Conservation (phyloP, 1,140 invertebrate genomes). For the Saccostrea cuccullata region DNA sequence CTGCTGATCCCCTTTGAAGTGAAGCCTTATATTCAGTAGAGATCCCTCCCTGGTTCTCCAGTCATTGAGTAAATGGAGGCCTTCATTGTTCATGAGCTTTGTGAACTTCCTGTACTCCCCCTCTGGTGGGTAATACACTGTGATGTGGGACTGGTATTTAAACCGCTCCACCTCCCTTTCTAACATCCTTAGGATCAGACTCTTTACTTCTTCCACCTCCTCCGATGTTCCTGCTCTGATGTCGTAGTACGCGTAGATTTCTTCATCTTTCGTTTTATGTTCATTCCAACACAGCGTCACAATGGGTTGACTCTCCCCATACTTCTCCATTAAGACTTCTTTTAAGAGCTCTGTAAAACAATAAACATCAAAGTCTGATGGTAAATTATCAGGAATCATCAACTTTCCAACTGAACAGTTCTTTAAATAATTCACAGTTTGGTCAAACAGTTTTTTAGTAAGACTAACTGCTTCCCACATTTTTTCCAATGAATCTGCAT, state of each 20-base stretch:
- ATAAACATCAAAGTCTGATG: neutral
- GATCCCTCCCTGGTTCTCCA: neutral
- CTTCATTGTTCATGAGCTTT: neutral
- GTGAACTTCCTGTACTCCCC: neutral
- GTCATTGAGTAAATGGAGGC: neutral
- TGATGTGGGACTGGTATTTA: neutral
- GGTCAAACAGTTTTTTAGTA: neutral
- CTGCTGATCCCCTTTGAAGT: neutral
- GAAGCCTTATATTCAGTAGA: neutral
- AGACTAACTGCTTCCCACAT: neutral
- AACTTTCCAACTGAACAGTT: neutral
- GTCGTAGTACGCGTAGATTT: neutral
- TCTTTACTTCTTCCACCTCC: neutral
- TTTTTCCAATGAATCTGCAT: neutral
- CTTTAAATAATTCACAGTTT: neutral
- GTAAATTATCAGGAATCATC: neutral
- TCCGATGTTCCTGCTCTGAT: neutral
- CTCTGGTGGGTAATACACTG: neutral
- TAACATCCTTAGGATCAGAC: neutral
- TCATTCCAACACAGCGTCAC: conserved; percentile 2
- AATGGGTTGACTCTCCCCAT: neutral
- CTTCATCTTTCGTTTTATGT: neutral
- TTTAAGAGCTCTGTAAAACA: neutral
- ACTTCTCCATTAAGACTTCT: neutral
- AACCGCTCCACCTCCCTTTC: neutral